Evolutionary conservation across 92 coral and sea anemone species (phyloP).

Genomic region (Epizoanthus rinbou): DNA sequence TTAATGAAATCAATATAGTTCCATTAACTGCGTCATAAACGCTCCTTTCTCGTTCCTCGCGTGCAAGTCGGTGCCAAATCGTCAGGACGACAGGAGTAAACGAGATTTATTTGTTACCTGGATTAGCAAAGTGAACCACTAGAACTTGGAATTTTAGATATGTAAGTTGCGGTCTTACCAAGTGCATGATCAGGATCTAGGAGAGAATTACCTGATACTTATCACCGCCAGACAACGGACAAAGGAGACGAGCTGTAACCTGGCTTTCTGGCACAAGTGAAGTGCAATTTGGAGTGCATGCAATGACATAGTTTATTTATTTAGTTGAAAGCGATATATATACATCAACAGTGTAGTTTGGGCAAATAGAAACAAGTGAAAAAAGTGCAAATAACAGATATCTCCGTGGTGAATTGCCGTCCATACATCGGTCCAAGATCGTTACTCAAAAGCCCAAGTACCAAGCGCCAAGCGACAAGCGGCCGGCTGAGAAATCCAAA

Average conservation of each 20-base stretch:
- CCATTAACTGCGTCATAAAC: constrained; percentile 36
- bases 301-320: no score
- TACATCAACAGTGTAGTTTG: no score
- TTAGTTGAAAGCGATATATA: no score
- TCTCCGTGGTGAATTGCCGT: no score
- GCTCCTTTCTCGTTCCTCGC: background rate
- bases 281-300: background rate
- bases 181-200: background rate
- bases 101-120: no score
- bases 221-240: background rate
- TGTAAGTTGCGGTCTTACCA: background rate
- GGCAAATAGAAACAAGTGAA: no score
- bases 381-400: no score
- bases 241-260: background rate
- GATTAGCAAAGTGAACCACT: background rate
- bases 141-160: background rate
- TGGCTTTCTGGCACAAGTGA: background rate
- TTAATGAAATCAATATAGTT: constrained; percentile 11
- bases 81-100: background rate
- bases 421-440: no score
- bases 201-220: background rate
- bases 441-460: background rate
- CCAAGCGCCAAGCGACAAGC: no score
- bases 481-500: background rate
- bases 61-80: constrained; percentile 1